Base-by-base conservation (phyloP, 1,140 invertebrate species). In the Aethina tumida region DNA sequence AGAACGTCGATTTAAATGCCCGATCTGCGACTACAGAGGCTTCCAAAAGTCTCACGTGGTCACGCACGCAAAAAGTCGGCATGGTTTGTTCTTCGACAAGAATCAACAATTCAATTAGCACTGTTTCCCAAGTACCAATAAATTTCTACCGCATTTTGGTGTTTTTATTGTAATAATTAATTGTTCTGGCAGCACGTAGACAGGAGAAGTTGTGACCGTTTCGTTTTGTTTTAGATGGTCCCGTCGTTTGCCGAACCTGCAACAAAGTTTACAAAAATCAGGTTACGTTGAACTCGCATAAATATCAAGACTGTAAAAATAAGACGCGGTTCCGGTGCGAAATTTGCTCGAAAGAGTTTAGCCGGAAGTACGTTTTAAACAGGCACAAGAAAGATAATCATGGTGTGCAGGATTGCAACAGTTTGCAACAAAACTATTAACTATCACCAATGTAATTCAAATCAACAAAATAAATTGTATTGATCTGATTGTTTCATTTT, bases 291-390 rank as follows among this genome's bases (percentile, higher is more conserved):
- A 15, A 20, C 8, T 25, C 63, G 22, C 66, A 68, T 35, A 51
- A 64, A 7, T 64, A 61, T 0, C 64, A 65, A 25, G 66, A 68
- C 39, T 68, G 66, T 37, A 65, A 65, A 16, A 67, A 67, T 40
- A 61, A 64, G 28, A 63, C 63, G 4, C 66, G 62, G 62, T 68
- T 66, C 39, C 50, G 58, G 14, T 67, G 66, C 47, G 59, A 60
- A 7, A 62, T 64, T 38, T 62, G 63, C 55, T 44, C 60, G 12
- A 56, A 63, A 46, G 63, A 67, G 53, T 63, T 60, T 42, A 63
- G 65, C 50, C 56, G 70, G 59, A 65, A 63, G 55, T 32, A 35
- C 20, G 33, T 39, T 35, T 27, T 47, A 6, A 46, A 39, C 20
- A 41, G 26, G 13, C 44, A 46, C 25, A n/a, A n/a, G n/a, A n/a